These are phyloP conservation scores for Xenopus laevis DNA, from an alignment of 2,113 vertebrate genomes.

Conservation along the genomic window DNA sequence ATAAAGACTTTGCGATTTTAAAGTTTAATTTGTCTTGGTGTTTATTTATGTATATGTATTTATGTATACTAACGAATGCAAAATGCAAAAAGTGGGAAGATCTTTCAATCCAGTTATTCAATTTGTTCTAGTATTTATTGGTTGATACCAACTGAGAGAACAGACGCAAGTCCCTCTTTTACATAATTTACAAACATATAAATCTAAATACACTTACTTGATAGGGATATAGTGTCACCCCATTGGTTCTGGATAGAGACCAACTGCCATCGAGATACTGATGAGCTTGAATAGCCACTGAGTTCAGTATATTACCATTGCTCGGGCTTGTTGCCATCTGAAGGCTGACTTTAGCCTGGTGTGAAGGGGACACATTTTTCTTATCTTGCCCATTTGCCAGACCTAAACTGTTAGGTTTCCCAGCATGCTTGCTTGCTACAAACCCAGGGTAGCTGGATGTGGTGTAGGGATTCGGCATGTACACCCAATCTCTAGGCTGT, in stretches of 20 bases:
- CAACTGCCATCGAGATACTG: conserved; percentile 77
- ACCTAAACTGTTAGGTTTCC: conserved; percentile 86
- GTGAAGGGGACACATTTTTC: conserved; percentile 78
- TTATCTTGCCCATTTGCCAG: conserved; percentile 80
- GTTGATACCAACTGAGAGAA: too few relatives aligned
- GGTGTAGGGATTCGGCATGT: conserved; percentile 67
- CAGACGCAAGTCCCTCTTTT: too few relatives aligned
- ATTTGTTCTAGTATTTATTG: too few relatives aligned
- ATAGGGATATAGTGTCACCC: conserved; percentile 91
- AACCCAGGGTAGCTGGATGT: conserved; percentile 68
- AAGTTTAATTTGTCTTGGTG: too few relatives aligned
- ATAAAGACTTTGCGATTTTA: too few relatives aligned
- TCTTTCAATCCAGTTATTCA: too few relatives aligned
- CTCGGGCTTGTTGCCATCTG: conserved; percentile 77
- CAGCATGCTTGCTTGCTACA: conserved; percentile 70
- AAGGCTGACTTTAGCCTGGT: conserved; percentile 73
- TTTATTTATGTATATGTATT: too few relatives aligned
- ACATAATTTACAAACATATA: too few relatives aligned
- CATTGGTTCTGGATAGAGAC: conserved; percentile 81
- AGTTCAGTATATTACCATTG: conserved; percentile 73
- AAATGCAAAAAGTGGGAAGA: too few relatives aligned
- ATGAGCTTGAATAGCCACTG: conserved; percentile 80
- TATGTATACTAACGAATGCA: too few relatives aligned
- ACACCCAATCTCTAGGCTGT: conserved; percentile 75
- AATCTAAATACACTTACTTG: conserved; percentile 69